These are phyloP conservation scores for Anableps anableps DNA, from an alignment of 2,797 vertebrate species.

Conservation along the genomic window DNA sequence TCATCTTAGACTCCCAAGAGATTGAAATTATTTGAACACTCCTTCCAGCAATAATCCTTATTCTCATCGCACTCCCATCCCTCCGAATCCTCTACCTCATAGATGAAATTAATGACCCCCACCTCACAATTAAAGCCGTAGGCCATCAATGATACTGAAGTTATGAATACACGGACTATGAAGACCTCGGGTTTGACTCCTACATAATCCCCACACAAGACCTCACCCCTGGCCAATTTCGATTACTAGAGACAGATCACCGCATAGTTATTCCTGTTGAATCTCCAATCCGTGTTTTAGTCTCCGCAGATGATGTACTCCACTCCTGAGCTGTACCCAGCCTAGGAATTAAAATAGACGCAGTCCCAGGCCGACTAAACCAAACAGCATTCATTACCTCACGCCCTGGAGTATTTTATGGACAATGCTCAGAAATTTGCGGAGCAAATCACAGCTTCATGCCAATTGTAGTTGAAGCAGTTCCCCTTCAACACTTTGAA, in stretches of 20 bases:
- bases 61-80: slow-evolving; percentile 45
- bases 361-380: slow-evolving; percentile 44
- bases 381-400: slow-evolving; percentile 1
- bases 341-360: slow-evolving; percentile 50
- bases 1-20: slow-evolving; percentile 52
- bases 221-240: slow-evolving; percentile 32
- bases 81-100: slow-evolving; percentile 52
- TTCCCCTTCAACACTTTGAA: slow-evolving; percentile 50
- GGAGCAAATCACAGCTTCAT: slow-evolving; percentile 69
- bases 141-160: slow-evolving; percentile 73
- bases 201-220: slow-evolving; percentile 61
- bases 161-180: slow-evolving; percentile 60
- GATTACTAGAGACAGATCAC: slow-evolving; percentile 54
- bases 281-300: slow-evolving; percentile 19
- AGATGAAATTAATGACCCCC: slow-evolving; percentile 58
- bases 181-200: slow-evolving; percentile 39
- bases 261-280: slow-evolving; percentile 44
- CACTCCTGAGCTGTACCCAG: slow-evolving; percentile 37
- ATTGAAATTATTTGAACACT: slow-evolving; percentile 57
- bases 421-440: slow-evolving; percentile 42
- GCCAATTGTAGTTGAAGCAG: slow-evolving; percentile 54
- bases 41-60: slow-evolving; percentile 10
- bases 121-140: slow-evolving; percentile 50
- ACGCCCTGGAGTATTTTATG: accelerated
- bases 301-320: slow-evolving; percentile 46